phyloP scores from a whole-genome alignment of 2,888 invertebrate genomes.

The Ptilodon capucinus region DNA sequence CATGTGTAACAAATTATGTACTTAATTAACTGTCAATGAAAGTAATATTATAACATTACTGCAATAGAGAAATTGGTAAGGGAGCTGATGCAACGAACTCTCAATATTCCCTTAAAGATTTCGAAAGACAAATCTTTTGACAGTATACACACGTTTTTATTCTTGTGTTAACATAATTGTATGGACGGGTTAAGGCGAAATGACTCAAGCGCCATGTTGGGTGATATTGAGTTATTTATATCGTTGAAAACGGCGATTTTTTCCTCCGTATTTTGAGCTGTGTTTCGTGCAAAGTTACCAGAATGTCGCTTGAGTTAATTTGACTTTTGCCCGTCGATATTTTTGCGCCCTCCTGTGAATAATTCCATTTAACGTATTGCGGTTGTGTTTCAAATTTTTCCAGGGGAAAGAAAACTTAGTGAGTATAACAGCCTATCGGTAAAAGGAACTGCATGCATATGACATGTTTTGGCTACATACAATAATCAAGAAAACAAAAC shows the following conservation, averaged over 20 bases:
- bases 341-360: slow-evolving; percentile 58
- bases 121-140: slow-evolving; percentile 58
- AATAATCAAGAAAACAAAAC: slow-evolving; percentile 21
- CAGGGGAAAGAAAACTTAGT: slow-evolving; percentile 82
- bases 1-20: no score
- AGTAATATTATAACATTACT: no score
- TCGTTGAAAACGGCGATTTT: no score
- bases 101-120: slow-evolving; percentile 47
- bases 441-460: slow-evolving; percentile 57
- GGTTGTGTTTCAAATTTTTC: slow-evolving; percentile 71
- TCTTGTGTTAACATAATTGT: slow-evolving; percentile 38
- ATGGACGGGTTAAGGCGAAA: no score
- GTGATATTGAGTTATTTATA: no score
- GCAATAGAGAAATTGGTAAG: no score
- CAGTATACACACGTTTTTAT: slow-evolving; percentile 38
- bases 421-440: slow-evolving; percentile 66
- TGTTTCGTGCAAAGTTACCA: no score
- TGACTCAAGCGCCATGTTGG: no score
- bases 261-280: no score
- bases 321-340: slow-evolving; percentile 18
- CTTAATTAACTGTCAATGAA: no score
- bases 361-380: slow-evolving; percentile 67
- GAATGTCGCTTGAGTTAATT: no score
- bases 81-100: slow-evolving; percentile 31
- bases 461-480: slow-evolving; percentile 21